phyloP scores from a whole-genome alignment of 2,888 invertebrate species.

The Thyatira batis region DNA sequence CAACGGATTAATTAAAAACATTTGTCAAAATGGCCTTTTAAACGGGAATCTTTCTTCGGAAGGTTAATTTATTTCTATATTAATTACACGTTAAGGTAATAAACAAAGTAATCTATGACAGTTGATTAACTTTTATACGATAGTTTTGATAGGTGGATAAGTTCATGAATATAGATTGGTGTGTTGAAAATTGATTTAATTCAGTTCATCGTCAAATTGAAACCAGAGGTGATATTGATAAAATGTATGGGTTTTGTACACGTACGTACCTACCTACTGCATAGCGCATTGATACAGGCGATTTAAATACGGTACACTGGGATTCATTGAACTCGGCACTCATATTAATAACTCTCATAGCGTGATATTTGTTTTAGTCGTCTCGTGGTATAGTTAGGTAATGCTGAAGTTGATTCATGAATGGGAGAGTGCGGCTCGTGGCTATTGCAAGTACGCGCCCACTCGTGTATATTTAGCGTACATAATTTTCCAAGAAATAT shows the following conservation, averaged over 20 bases:
- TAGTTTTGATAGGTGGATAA: constrained; percentile 48
- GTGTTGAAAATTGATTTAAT: constrained; percentile 53
- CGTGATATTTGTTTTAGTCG: constrained; percentile 73
- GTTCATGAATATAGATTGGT: constrained; percentile 54
- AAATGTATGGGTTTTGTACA: constrained; percentile 41
- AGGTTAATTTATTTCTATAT: constrained; percentile 50
- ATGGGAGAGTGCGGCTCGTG: constrained; percentile 65
- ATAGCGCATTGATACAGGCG: constrained; percentile 54
- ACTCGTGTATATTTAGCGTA: constrained; percentile 73
- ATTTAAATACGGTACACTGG: constrained; percentile 62
- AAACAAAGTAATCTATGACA: constrained; percentile 61
- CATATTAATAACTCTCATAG: constrained; percentile 78
- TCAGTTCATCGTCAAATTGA: constrained; percentile 46
- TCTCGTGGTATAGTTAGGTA: constrained; percentile 71
- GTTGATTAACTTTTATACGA: constrained; percentile 58
- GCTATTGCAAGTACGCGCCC: constrained; percentile 54
- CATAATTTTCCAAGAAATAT: constrained; percentile 71
- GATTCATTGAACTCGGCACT: constrained; percentile 78
- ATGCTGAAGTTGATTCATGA: constrained; percentile 81
- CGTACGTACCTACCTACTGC: background rate
- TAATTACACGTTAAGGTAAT: constrained; percentile 61
- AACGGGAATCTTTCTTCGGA: constrained; percentile 55
- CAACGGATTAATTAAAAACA: constrained; percentile 74
- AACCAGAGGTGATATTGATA: constrained; percentile 44
- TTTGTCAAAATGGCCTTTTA: constrained; percentile 66